phyloP scores from a whole-genome alignment of 2,113 vertebrate genomes.

The Ariopsis seemanni region DNA sequence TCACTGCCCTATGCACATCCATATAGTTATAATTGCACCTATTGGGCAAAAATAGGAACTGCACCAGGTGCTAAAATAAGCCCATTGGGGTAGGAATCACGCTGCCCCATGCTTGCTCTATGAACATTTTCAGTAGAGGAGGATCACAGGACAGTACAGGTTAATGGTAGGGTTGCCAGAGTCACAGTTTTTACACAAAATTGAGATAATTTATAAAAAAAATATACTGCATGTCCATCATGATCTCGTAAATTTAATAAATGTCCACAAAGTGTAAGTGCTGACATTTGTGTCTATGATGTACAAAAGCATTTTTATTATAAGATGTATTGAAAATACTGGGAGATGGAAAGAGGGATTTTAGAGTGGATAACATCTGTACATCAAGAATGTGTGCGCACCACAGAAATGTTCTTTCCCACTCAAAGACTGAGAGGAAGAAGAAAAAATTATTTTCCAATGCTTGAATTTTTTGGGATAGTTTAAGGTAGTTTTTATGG shows the following conservation, averaged over 20 bases:
- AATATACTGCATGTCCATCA: too few species aligned
- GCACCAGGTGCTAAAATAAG: neutral
- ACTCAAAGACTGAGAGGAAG: neutral
- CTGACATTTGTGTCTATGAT: neutral
- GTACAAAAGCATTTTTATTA: neutral
- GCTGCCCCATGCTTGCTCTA: neutral
- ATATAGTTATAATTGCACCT: neutral
- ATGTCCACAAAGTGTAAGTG: neutral
- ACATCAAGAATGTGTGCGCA: neutral
- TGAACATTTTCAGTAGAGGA: neutral
- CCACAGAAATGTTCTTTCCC: neutral
- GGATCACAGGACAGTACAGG: neutral
- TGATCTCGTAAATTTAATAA: neutral
- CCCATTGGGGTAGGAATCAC: neutral
- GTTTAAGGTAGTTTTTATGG: neutral
- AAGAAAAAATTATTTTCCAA: neutral
- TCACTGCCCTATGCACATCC: neutral
- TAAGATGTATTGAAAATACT: neutral
- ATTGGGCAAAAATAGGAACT: neutral
- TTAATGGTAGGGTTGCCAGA: neutral
- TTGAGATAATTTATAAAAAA: neutral
- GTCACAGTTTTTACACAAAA: neutral
- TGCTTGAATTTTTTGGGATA: neutral
- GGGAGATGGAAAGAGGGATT: neutral
- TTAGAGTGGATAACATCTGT: neutral